Evolutionary conservation across 2,113 vertebrate genomes (phyloP).

Genomic region (Cnemophilus loriae): DNA sequence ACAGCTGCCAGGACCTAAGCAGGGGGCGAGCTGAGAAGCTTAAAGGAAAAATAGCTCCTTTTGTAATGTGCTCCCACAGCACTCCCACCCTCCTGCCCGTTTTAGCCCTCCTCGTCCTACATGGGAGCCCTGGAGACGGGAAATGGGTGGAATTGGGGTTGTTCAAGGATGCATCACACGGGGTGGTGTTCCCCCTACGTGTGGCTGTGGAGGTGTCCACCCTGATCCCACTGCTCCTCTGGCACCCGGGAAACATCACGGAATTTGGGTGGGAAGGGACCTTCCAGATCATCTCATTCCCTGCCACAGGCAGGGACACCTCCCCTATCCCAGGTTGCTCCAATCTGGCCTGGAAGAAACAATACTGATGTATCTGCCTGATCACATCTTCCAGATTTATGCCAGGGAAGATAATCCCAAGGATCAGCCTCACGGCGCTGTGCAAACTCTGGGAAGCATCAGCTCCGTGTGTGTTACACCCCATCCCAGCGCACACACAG

Average conservation of each 20-base stretch:
- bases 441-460: rapidly evolving
- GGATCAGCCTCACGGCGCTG: neutral
- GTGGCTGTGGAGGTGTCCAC: neutral
- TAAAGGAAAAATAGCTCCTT: neutral
- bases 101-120: neutral
- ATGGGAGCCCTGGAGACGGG: neutral
- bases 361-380: rapidly evolving
- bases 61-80: neutral
- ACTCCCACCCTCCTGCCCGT: neutral
- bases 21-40: neutral
- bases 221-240: neutral
- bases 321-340: neutral
- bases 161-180: neutral
- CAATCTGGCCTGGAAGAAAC: neutral
- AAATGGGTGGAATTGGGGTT: rapidly evolving
- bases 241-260: neutral
- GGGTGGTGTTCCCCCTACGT: rapidly evolving
- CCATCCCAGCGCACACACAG: too few relatives aligned
- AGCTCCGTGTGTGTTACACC: too few relatives aligned
- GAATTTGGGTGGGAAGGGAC: neutral
- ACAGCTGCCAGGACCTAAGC: neutral
- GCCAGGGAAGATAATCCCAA: neutral
- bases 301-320: neutral
- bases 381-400: neutral
- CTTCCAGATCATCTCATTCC: neutral